Evolutionary conservation across 2,797 vertebrate species (phyloP).

Genomic region (Okamejei kenojei): DNA sequence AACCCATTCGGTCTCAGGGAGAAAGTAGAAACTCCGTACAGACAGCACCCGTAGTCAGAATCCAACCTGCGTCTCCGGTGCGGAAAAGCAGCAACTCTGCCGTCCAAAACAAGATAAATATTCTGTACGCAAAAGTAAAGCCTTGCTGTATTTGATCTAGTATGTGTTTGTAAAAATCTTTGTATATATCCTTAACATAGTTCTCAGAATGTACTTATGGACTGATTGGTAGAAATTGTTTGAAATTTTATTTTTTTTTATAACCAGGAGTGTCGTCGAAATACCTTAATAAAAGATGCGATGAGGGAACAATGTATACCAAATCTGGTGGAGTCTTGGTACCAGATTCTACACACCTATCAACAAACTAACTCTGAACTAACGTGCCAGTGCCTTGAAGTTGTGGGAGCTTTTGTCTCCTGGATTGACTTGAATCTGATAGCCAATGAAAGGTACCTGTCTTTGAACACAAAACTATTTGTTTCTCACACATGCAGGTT

Average conservation of each 20-base stretch:
- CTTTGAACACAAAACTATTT: slow-evolving; percentile 12
- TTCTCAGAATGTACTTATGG: background rate
- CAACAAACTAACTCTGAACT: slow-evolving; percentile 87
- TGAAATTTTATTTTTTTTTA: background rate
- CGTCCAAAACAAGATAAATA: background rate
- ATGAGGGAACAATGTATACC: slow-evolving; percentile 96
- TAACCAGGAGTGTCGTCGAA: slow-evolving; percentile 80
- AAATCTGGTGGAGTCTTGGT: slow-evolving; percentile 94
- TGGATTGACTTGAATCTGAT: slow-evolving; percentile 98
- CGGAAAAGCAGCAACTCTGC: no score
- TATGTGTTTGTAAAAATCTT: background rate
- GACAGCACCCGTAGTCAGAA: no score
- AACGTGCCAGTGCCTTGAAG: slow-evolving; percentile 98
- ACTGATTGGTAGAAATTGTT: background rate
- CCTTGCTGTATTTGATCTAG: background rate
- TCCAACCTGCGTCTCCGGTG: no score
- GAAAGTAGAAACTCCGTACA: no score
- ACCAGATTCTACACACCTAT: slow-evolving; percentile 91
- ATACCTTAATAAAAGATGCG: slow-evolving; percentile 86
- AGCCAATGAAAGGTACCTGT: slow-evolving; percentile 85
- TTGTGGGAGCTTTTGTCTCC: slow-evolving; percentile 89
- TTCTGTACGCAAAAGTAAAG: background rate
- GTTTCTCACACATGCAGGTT: background rate
- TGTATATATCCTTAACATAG: background rate
- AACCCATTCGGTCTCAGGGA: no score